Base-by-base conservation (phyloP, 1,140 invertebrate species). In the Dendrolimus punctatus region DNA sequence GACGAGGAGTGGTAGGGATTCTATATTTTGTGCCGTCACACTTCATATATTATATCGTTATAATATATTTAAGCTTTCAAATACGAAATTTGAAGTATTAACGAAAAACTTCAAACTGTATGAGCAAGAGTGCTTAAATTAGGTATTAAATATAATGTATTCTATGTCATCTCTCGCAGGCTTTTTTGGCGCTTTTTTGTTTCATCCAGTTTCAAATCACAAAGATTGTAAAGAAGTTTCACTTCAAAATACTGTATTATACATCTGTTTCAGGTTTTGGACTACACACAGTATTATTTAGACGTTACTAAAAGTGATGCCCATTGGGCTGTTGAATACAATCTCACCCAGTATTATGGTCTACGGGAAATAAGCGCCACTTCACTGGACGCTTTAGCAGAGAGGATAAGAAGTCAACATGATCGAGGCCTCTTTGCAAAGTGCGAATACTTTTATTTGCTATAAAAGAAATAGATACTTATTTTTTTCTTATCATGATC, bases 231-330 rank as follows among this genome's bases (percentile, higher is more conserved):
- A 23, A 23, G 23, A 23, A 23, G 23, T 23, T 39, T 48, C 4
- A 39, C 5, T 38, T 45, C 23, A 45, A 6, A 9, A n/a, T 10
- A 5, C 8, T 8, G 39, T 50, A 40, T 37, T 37, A 40, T 55
- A 48, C 54, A 48, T 58, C 45, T 49, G 55, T 55, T 56, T 36
- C 80, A 95, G 93, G 91, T 97, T 56, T 83, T 96, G 69, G 95
- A 97, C 87, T 97, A 96, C 80, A 92, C 91, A 7, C 96, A 98
- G 89, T 97, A 93, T 84, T 97, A 95, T 86, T 88, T 98, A 80
- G 95, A 98, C 85, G 88, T 98, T 68, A 88, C 90, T 50, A 94
- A 93, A 47, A 89, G 90, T 38, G 89, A 91, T 62, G 90, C 92
- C 4, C 90, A 92, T 51, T 98, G 95, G 95, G 83, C 89, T 46